These are phyloP conservation scores for Eriosoma lanigerum DNA, from an alignment of 1,140 invertebrate species.

Conservation along the genomic window DNA sequence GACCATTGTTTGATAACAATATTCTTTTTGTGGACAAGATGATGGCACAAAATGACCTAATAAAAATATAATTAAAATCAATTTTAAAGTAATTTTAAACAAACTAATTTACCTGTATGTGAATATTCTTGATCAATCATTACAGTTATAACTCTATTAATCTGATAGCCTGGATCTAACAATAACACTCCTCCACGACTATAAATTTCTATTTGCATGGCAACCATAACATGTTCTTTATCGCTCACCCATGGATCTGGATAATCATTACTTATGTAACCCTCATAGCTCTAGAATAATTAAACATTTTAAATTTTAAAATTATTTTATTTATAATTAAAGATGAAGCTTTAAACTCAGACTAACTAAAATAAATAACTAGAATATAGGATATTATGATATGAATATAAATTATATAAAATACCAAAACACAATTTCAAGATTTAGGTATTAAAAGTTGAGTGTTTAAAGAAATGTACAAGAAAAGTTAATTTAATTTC, in stretches of 20 bases:
- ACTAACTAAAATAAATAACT: no score
- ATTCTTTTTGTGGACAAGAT: slow-evolving; percentile 69
- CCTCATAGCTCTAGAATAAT: slow-evolving; percentile 59
- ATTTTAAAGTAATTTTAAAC: no score
- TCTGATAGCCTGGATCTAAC: slow-evolving; percentile 87
- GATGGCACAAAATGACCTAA: slow-evolving; percentile 81
- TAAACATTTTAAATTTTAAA: neutral
- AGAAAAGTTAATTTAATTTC: no score
- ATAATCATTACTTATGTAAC: slow-evolving; percentile 54
- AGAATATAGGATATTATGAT: no score
- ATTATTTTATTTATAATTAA: neutral
- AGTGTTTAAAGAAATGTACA: no score
- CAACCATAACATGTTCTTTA: slow-evolving; percentile 87
- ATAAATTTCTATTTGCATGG: slow-evolving; percentile 71
- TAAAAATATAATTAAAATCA: neutral
- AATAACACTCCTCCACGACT: slow-evolving; percentile 74
- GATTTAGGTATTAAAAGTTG: no score
- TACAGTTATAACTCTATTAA: slow-evolving; percentile 79
- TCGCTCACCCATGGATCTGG: slow-evolving; percentile 61
- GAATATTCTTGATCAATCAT: slow-evolving; percentile 83
- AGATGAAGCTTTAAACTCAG: no score
- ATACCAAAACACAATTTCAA: no score
- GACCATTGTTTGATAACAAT: slow-evolving; percentile 61
- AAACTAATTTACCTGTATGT: slow-evolving; percentile 68
- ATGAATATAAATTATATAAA: no score